phyloP scores from a whole-genome alignment of 2,113 vertebrate species.

The Coturnix japonica region DNA sequence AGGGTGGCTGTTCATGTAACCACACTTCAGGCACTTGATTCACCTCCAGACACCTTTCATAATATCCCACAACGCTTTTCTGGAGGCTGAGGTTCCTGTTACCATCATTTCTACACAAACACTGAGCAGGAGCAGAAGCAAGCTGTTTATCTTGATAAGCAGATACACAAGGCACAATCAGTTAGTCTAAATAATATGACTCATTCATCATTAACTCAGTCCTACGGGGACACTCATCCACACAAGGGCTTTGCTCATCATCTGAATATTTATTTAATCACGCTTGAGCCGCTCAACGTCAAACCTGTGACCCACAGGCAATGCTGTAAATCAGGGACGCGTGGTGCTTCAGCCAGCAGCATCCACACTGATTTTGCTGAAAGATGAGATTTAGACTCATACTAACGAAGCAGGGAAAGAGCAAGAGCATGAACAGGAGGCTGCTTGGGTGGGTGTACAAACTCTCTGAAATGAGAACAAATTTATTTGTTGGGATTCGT shows the following conservation, averaged over 20 bases:
- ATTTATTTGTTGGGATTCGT: not conserved
- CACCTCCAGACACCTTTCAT: not conserved
- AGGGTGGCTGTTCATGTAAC: not conserved
- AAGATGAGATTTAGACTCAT: not conserved
- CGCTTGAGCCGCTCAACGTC: not conserved
- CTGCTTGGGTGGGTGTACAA: not conserved
- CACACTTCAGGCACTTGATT: not conserved
- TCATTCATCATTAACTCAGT: not conserved
- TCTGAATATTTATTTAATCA: conserved; percentile 2
- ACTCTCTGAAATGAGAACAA: not conserved
- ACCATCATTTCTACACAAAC: not conserved
- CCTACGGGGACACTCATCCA: not conserved
- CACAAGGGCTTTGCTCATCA: not conserved
- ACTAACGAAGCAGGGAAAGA: not conserved
- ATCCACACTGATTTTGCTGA: not conserved
- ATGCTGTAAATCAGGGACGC: not conserved
- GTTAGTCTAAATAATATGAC: not conserved
- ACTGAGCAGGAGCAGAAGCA: not conserved
- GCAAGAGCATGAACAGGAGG: not conserved
- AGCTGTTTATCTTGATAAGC: not conserved
- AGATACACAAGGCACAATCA: not conserved
- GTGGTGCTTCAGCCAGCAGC: not conserved
- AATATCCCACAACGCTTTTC: not conserved
- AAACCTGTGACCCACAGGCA: not conserved
- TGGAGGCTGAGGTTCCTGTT: not conserved